These are phyloP conservation scores for Isaurus tuberculatus DNA, from an alignment of 92 coral and sea anemone species.

Conservation along the genomic window DNA sequence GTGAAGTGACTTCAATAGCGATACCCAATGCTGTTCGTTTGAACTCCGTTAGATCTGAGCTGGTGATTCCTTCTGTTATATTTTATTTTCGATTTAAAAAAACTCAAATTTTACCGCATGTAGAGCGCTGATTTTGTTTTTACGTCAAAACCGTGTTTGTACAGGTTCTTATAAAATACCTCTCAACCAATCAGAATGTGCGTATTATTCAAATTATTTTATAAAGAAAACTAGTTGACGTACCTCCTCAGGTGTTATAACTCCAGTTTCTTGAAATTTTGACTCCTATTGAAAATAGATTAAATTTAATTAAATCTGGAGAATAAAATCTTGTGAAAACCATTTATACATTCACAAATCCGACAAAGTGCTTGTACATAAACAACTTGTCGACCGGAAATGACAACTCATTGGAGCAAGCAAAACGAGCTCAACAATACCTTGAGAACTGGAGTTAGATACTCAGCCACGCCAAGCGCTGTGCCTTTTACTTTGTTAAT, in stretches of 20 bases:
- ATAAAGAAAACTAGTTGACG: background rate
- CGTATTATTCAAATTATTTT: too few species aligned
- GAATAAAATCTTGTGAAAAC: background rate
- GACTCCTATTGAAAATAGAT: slow-evolving; percentile 74
- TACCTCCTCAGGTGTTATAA: slow-evolving; percentile 98
- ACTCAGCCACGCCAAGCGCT: slow-evolving; percentile 98
- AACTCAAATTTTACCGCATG: too few species aligned
- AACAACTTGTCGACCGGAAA: background rate
- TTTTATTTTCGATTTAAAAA: too few species aligned
- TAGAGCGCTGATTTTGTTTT: too few species aligned
- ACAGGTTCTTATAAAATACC: too few species aligned
- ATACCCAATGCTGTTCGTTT: too few species aligned
- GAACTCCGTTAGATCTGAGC: too few species aligned
- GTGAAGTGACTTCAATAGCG: too few species aligned
- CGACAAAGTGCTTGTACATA: background rate
- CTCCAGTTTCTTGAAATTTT: slow-evolving; percentile 98
- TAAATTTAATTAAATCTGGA: background rate
- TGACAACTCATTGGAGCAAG: background rate
- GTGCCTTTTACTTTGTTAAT: slow-evolving; percentile 97
- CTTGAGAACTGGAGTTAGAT: slow-evolving; percentile 94
- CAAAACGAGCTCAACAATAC: slow-evolving; percentile 40
- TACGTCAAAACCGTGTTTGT: too few species aligned
- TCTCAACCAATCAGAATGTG: too few species aligned
- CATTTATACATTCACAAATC: background rate
- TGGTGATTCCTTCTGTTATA: too few species aligned